Percentiles rank a stretch among this genome's conserved stretches.
phyloP scores from a whole-genome alignment of 2,888 invertebrate species.

The Brachypalpus laphriformis region DNA sequence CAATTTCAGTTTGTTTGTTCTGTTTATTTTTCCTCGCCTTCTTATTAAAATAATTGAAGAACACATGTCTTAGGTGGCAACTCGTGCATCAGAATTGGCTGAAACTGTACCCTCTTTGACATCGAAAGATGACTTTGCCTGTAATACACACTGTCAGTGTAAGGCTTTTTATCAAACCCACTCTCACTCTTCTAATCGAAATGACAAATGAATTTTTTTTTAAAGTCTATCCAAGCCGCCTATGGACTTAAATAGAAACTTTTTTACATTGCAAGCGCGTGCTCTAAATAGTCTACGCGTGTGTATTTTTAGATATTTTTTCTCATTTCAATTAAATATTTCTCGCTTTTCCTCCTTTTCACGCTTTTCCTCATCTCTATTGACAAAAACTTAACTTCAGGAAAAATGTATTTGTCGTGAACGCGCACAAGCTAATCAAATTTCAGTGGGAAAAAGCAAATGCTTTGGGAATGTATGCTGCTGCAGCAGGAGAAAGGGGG shows the following conservation, averaged over 20 bases:
- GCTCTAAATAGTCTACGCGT: constrained; percentile 26
- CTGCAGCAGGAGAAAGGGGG: not conserved
- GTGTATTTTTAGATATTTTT: constrained; percentile 32
- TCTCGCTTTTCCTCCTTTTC: not conserved
- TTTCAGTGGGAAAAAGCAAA: constrained; percentile 31
- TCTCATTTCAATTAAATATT: not conserved
- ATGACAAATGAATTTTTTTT: not conserved
- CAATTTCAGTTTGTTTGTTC: no score
- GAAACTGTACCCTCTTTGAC: no score
- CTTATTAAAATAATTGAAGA: no score
- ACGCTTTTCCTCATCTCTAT: not conserved
- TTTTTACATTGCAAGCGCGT: constrained; percentile 2
- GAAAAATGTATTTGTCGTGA: not conserved
- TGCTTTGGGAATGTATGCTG: not conserved
- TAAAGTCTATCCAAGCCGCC: not conserved
- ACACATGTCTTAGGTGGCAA: no score
- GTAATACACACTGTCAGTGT: not conserved
- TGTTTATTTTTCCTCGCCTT: no score
- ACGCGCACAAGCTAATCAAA: constrained; percentile 26
- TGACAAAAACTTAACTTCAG: not conserved
- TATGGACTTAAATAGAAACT: constrained; percentile 19
- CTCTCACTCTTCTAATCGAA: not conserved
- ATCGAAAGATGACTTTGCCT: no score
- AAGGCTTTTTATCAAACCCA: not conserved
- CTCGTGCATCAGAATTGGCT: no score